Percentiles rank a stretch among this genome's conserved stretches.
These are phyloP conservation scores for Eudyptes chrysolophus DNA, from an alignment of 2,113 vertebrate species.

Conservation along the genomic window DNA sequence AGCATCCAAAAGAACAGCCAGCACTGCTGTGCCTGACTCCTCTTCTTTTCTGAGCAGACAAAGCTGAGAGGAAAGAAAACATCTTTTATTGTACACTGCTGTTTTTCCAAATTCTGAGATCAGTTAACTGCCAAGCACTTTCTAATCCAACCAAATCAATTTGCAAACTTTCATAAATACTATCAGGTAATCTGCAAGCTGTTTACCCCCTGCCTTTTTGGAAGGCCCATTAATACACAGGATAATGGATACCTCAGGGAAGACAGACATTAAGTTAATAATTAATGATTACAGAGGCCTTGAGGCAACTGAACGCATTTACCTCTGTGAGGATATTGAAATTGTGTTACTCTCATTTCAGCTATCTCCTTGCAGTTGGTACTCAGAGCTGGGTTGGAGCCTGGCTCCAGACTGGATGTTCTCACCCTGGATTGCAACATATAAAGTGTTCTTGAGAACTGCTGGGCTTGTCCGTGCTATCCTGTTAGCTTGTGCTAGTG, in stretches of 20 bases:
- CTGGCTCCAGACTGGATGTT: background rate
- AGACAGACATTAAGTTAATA: slow-evolving; percentile 68
- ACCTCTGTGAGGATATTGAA: slow-evolving; percentile 49
- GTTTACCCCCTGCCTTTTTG: slow-evolving; percentile 62
- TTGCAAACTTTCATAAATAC: slow-evolving; percentile 69
- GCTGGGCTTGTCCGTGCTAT: background rate
- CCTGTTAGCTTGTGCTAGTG: background rate
- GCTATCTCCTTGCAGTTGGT: background rate
- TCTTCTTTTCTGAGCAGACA: slow-evolving; percentile 24
- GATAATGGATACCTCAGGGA: slow-evolving; percentile 64
- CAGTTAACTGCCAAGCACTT: slow-evolving; percentile 29
- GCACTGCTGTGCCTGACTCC: background rate
- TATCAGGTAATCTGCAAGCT: slow-evolving; percentile 71
- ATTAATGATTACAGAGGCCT: slow-evolving; percentile 73
- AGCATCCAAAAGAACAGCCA: slow-evolving; percentile 9
- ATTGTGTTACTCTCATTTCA: slow-evolving; percentile 16
- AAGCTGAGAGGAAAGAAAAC: background rate
- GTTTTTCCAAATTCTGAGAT: background rate
- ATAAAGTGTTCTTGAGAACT: background rate
- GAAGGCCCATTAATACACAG: slow-evolving; percentile 56
- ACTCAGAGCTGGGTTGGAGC: background rate
- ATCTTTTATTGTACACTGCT: background rate
- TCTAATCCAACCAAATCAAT: slow-evolving; percentile 72
- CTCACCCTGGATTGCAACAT: background rate
- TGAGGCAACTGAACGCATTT: slow-evolving; percentile 62